Base-by-base conservation (phyloP, 2,888 invertebrate species). In the Pristionchus arcanus region DNA sequence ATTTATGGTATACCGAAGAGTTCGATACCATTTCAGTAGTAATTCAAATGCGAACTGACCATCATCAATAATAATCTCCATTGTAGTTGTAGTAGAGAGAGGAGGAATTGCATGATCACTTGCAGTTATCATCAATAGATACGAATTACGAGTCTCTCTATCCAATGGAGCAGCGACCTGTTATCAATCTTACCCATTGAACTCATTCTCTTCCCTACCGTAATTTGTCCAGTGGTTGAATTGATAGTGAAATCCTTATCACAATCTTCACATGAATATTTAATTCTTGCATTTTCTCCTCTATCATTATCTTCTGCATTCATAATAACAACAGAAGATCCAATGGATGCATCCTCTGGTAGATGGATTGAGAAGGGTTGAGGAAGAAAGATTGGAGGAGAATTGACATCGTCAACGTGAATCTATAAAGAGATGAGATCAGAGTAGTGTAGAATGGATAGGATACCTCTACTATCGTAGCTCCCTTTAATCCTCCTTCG, bases 61-160 rank as follows among this genome's bases (percentile, higher is more conserved):
- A 95, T 99, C 99, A 0, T 97, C 97, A 0, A 99, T 97, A 0
- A 97, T 97, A 92, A 99, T 98, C 95, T 98, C 98, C 0, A 99
- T 97, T 94, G 98, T 98, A 0, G 98, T 98, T 0, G 98, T 98
- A 95, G 98, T 98, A 1, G 97, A 97, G 28, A 98, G 96, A 0
- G 98, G 93, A 0, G 98, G 98, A 68, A 97, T 97, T 0, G 99
- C 99, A 2, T 98, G 98, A 95, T 99, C 99, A 91, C 97, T 97
- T 0, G 98, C 99, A 0, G 97, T 98, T 2, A 99, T 98, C 0
- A 97, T 98, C 66, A 99, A 95, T 15, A 98, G 96, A 95, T 98
- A 98, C 0, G 97, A 97, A 94, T 96, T 95, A 85, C 96, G 95
- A 28, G 97, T 96, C 95, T 99, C 99, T 49, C 98, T 96, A 95